These are phyloP conservation scores for Drosophila cognata DNA, from an alignment of 2,888 invertebrate genomes.

Conservation along the genomic window DNA sequence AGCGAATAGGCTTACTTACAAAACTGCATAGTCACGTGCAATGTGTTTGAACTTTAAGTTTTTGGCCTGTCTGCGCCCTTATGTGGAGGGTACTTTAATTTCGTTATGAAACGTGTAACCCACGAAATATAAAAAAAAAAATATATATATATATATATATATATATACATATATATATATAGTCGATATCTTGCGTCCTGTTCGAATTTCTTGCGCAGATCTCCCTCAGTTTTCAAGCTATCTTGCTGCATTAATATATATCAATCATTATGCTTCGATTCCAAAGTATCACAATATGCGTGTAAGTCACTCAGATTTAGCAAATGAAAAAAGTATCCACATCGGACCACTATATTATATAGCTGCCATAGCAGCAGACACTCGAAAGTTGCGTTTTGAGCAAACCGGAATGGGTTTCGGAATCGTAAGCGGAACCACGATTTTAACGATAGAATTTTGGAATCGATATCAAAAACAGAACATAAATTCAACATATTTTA, in stretches of 20 bases:
- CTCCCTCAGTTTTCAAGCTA: not conserved
- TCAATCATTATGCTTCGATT: not conserved
- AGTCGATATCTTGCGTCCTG: not conserved
- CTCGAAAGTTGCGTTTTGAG: not conserved
- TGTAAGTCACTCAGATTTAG: not conserved
- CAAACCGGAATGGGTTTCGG: not conserved
- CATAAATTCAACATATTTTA: not conserved
- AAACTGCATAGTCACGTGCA: slow-evolving; percentile 65
- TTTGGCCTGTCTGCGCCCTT: not conserved
- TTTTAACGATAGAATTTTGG: not conserved
- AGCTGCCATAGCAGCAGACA: not conserved
- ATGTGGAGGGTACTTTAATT: not conserved
- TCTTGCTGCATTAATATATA: not conserved
- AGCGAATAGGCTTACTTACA: slow-evolving; percentile 32
- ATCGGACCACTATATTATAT: not conserved
- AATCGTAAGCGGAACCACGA: not conserved
- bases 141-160: no score
- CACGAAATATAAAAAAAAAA: no score
- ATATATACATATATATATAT: no score
- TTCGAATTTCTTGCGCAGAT: not conserved
- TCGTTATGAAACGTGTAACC: not conserved
- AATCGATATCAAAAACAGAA: not conserved
- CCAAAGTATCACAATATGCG: not conserved
- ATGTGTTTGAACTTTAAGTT: slow-evolving; percentile 48
- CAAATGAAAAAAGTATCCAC: not conserved